These are phyloP conservation scores for Ivindomyrus marchei DNA, from an alignment of 2,113 vertebrate species.

Conservation along the genomic window DNA sequence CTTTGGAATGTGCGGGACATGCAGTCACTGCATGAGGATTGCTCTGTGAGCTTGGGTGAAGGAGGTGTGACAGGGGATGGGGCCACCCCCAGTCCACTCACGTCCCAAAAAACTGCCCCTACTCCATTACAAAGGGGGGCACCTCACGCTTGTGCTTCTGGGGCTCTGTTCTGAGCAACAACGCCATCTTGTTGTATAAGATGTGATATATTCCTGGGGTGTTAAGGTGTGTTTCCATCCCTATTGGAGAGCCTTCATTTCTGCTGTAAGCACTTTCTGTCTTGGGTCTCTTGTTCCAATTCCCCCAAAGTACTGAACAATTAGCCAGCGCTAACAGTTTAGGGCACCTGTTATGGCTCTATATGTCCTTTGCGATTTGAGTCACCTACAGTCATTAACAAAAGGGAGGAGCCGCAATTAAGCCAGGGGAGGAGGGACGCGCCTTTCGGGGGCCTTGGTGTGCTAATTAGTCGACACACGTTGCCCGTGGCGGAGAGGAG, in stretches of 20 bases:
- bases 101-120: background rate
- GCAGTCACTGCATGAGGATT: background rate
- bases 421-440: background rate
- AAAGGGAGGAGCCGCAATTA: background rate
- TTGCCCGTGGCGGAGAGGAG: background rate
- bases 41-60: background rate
- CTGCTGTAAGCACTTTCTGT: background rate
- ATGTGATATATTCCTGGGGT: background rate
- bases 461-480: background rate
- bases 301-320: background rate
- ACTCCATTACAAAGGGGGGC: background rate
- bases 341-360: background rate
- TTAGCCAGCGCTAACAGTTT: background rate
- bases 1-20: background rate
- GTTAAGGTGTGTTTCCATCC: background rate
- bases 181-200: background rate
- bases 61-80: background rate
- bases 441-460: background rate
- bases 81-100: background rate
- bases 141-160: background rate
- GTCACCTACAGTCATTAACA: background rate
- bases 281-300: background rate
- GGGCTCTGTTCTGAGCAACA: background rate
- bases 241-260: background rate
- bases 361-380: background rate